phyloP scores from a whole-genome alignment of 1,140 invertebrate species.

The Sycobia sp. region DNA sequence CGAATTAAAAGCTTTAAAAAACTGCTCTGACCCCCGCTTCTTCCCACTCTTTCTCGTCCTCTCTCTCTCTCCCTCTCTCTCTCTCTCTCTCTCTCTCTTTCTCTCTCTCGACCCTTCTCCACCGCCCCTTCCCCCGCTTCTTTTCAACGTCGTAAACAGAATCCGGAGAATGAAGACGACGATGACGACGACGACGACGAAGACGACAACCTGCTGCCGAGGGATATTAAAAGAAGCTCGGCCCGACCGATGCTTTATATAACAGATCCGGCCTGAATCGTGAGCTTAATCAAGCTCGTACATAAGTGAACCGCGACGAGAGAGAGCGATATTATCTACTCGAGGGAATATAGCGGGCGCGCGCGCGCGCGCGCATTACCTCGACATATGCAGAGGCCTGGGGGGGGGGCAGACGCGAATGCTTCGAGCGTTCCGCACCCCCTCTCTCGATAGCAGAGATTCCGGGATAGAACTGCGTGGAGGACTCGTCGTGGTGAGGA shows the following conservation, averaged over 20 bases:
- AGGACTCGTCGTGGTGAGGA: too few species aligned
- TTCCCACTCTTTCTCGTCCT: too few species aligned
- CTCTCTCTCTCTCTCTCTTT: neutral
- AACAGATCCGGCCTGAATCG: neutral
- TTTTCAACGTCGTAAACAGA: neutral
- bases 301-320: too few species aligned
- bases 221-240: conserved; percentile 4
- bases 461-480: too few species aligned
- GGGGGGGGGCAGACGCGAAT: too few species aligned
- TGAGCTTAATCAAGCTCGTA: conserved; percentile 23
- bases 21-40: too few species aligned
- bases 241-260: neutral
- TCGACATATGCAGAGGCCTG: too few species aligned
- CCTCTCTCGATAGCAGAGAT: too few species aligned
- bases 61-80: neutral
- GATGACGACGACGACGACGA: too few species aligned
- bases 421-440: too few species aligned
- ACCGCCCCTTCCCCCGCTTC: neutral
- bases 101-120: too few species aligned
- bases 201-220: neutral
- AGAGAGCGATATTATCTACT: conserved; percentile 23
- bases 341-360: conserved; percentile 3
- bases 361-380: too few species aligned
- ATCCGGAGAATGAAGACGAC: neutral
- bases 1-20: conserved; percentile 23